A percentile compares a stretch with the other conserved stretches of the same genome.
Conservation (phyloP, 2,888 invertebrate species). For the Campoletis raptor region DNA sequence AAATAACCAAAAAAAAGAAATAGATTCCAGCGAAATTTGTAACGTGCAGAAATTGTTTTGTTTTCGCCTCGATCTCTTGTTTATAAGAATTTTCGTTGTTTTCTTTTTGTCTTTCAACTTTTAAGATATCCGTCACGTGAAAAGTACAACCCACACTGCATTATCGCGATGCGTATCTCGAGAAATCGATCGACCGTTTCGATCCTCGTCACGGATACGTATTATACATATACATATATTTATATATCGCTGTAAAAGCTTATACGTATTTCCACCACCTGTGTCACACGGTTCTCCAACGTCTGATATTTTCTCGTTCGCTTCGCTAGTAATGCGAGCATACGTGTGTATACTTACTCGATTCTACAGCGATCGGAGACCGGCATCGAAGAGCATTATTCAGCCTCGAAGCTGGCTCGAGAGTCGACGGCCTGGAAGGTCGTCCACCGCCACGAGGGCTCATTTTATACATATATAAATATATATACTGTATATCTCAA, state of each 20-base stretch:
- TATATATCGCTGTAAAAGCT: not conserved
- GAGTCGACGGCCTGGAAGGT: constrained; percentile 73
- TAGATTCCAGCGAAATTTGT: not conserved
- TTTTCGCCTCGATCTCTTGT: not conserved
- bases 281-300: constrained; percentile 63
- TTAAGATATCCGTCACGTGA: not conserved
- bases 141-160: constrained; percentile 12
- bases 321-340: constrained; percentile 62
- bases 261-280: constrained; percentile 42
- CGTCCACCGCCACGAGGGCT: constrained; percentile 65
- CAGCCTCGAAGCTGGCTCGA: constrained; percentile 70
- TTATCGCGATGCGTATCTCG: constrained; percentile 48
- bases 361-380: constrained; percentile 30
- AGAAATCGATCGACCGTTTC: constrained; percentile 58
- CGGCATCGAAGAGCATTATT: constrained; percentile 66
- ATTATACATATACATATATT: not conserved
- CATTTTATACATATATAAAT: not conserved
- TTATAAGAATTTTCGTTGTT: not conserved
- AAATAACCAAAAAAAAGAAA: not conserved
- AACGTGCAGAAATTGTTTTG: not conserved
- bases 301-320: constrained; percentile 63
- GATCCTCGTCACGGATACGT: constrained; percentile 42
- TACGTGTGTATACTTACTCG: constrained; percentile 30
- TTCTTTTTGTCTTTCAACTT: not conserved
- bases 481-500: not conserved